Percentiles rank a stretch among this genome's conserved stretches.
phyloP scores from a whole-genome alignment of 2,113 vertebrate species.

The Mus spicilegus region DNA sequence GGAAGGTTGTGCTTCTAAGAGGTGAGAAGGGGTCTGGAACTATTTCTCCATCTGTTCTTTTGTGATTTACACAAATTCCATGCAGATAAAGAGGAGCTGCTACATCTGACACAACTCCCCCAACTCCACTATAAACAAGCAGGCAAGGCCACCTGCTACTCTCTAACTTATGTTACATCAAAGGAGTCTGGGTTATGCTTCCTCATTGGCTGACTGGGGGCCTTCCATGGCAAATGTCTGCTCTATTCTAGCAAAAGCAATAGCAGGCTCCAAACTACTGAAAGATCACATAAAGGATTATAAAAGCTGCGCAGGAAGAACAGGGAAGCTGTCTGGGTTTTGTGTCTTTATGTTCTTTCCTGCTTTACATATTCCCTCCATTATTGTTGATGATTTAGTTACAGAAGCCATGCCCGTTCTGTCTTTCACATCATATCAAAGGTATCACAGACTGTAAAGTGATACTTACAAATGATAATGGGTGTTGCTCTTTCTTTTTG shows the following conservation, averaged over 20 bases:
- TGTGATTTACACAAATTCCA: slow-evolving; percentile 86
- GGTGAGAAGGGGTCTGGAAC: slow-evolving; percentile 72
- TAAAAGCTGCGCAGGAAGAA: slow-evolving; percentile 48
- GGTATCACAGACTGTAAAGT: background rate
- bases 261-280: background rate
- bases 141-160: slow-evolving; percentile 87
- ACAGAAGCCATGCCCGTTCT: background rate
- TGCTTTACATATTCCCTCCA: background rate
- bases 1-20: slow-evolving; percentile 71
- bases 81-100: slow-evolving; percentile 85
- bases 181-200: slow-evolving; percentile 70
- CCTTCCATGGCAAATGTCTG: slow-evolving; percentile 64
- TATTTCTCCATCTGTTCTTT: slow-evolving; percentile 86
- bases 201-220: slow-evolving; percentile 78
- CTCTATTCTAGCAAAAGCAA: slow-evolving; percentile 44
- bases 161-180: slow-evolving; percentile 84
- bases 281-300: background rate
- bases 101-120: slow-evolving; percentile 85
- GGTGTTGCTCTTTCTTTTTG: background rate
- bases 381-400: background rate
- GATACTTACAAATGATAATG: background rate
- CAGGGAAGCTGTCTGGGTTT: background rate
- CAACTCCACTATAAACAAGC: slow-evolving; percentile 84
- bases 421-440: background rate
- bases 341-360: background rate